Evolutionary conservation across 2,797 vertebrate species (phyloP).

Genomic region (Lacerta viridis): DNA sequence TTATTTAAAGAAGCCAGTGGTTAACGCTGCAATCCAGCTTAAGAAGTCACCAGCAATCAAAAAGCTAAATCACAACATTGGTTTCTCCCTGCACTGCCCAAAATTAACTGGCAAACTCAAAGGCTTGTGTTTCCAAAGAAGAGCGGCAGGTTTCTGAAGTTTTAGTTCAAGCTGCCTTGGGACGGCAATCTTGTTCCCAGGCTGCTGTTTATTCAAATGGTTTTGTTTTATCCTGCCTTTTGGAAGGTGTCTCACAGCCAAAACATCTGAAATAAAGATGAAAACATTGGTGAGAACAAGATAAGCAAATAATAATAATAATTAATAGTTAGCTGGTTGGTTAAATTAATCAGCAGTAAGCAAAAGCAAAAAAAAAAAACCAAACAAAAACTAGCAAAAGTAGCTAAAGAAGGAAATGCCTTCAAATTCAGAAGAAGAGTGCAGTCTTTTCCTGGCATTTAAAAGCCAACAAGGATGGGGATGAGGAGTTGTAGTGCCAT

Average conservation of each 20-base stretch:
- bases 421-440: background rate
- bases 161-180: background rate
- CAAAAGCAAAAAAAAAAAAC: background rate
- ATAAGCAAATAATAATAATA: no score
- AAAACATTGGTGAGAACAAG: no score
- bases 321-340: background rate
- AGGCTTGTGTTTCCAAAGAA: background rate
- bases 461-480: no score
- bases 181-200: background rate
- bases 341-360: background rate
- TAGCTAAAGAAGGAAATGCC: background rate
- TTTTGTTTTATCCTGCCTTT: background rate
- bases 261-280: background rate
- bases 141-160: background rate
- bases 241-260: background rate
- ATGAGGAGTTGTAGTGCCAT: background rate
- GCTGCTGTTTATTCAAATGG: no score
- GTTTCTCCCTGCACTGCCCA: background rate
- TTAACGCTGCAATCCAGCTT: slow-evolving; percentile 7
- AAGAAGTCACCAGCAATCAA: slow-evolving; percentile 13
- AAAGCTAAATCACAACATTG: background rate
- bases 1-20: slow-evolving; percentile 29
- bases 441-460: background rate
- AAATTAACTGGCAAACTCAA: background rate
- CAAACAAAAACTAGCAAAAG: background rate